Evolutionary conservation across 2,888 invertebrate species (phyloP).

Genomic region (Rhaphigaster nebulosa): DNA sequence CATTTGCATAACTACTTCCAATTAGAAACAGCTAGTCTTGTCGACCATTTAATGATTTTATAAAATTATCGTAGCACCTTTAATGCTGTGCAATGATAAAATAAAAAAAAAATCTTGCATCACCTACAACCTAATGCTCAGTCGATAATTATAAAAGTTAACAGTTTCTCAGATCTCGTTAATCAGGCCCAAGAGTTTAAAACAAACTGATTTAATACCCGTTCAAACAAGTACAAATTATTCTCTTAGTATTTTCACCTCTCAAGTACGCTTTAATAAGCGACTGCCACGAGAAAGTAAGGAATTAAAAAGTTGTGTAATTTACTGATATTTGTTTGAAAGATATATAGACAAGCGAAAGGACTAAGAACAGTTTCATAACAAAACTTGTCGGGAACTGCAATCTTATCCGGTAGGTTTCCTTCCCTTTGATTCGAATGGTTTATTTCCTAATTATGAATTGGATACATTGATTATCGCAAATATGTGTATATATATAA

Average conservation of each 20-base stretch:
- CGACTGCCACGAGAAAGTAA: neutral
- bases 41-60: too few relatives aligned
- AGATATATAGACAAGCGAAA: neutral
- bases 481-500: too few relatives aligned
- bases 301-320: neutral
- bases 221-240: neutral
- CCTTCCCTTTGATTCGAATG: neutral
- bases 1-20: too few relatives aligned
- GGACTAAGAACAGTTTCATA: neutral
- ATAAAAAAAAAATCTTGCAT: too few relatives aligned
- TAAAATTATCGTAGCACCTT: too few relatives aligned
- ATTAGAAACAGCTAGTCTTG: too few relatives aligned
- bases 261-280: neutral
- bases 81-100: too few relatives aligned
- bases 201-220: neutral
- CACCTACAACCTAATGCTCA: too few relatives aligned
- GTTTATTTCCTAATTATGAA: too few relatives aligned
- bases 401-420: neutral
- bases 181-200: neutral
- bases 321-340: constrained; percentile 2
- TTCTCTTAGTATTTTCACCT: neutral
- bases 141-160: neutral
- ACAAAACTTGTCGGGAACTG: neutral
- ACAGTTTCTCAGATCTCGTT: neutral
- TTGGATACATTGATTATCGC: too few relatives aligned